Conservation (phyloP, 2,797 vertebrate species). For the Enteromius viviparus region DNA sequence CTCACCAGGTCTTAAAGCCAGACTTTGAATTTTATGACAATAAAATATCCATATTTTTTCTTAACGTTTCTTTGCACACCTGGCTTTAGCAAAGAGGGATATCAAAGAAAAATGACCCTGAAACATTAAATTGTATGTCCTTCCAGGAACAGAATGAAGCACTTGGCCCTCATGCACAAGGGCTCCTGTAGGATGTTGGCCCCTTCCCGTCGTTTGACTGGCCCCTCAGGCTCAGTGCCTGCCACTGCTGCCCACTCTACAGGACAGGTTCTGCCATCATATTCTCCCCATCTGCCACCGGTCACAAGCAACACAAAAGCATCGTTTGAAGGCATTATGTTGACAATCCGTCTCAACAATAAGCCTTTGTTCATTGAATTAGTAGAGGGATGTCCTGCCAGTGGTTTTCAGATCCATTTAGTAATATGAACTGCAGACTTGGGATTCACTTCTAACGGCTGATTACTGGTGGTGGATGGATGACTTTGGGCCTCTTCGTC, state of each 20-base stretch:
- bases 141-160: constrained; percentile 36
- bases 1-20: neutral
- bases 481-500: neutral
- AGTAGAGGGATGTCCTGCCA: constrained; percentile 30
- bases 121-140: constrained; percentile 16
- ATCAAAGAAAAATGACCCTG: neutral
- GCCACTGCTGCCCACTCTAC: constrained; percentile 27
- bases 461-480: neutral
- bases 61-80: neutral
- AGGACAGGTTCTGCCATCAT: constrained; percentile 37
- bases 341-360: constrained; percentile 39
- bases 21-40: neutral
- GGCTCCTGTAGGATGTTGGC: constrained; percentile 36
- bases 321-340: constrained; percentile 42
- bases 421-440: constrained; percentile 36
- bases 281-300: constrained; percentile 47
- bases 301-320: constrained; percentile 43
- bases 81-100: neutral
- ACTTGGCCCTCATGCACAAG: constrained; percentile 29
- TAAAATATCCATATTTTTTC: neutral
- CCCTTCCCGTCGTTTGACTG: constrained; percentile 27
- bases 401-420: constrained; percentile 31
- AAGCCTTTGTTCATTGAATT: constrained; percentile 45
- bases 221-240: constrained; percentile 42
- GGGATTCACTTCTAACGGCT: constrained; percentile 2